Conservation (phyloP, 2,797 vertebrate genomes). For the Mus caroli region DNA sequence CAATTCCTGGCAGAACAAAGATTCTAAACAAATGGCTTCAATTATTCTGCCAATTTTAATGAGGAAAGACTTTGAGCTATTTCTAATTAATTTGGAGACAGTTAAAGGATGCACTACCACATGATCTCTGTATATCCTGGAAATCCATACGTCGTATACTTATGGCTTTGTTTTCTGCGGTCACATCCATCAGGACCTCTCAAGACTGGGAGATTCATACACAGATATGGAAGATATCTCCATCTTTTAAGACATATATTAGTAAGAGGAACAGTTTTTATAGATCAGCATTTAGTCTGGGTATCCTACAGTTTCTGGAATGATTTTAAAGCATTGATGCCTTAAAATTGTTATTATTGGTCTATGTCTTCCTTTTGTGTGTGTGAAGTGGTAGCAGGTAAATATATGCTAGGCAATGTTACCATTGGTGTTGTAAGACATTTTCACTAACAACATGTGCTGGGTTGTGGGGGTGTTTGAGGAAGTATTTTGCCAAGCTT, state of each 20-base stretch:
- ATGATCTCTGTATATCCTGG: not conserved
- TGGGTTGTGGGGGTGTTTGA: conserved; percentile 2
- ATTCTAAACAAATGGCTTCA: not conserved
- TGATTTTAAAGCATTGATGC: conserved; percentile 46
- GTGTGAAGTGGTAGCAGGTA: not conserved
- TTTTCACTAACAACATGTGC: conserved; percentile 49
- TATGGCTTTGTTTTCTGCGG: conserved; percentile 17
- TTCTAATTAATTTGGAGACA: conserved; percentile 38
- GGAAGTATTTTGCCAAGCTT: conserved; percentile 64
- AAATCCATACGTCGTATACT: not conserved
- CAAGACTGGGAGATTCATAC: not conserved
- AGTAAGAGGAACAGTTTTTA: not conserved
- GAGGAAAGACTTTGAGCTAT: not conserved
- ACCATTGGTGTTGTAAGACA: not conserved
- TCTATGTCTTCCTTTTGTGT: conserved; percentile 15
- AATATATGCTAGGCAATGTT: not conserved
- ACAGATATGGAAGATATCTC: not conserved
- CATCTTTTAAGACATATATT: conserved; percentile 5
- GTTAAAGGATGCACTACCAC: not conserved
- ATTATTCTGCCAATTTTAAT: conserved; percentile 8
- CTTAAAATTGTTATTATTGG: conserved; percentile 47
- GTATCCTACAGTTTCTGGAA: conserved; percentile 22
- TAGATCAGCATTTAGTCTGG: not conserved
- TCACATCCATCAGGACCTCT: not conserved
- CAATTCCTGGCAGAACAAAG: not conserved